Percentiles rank a stretch among this genome's conserved stretches.
These are phyloP conservation scores for Euura saliciscinereae DNA, from an alignment of 1,140 invertebrate species.

Conservation along the genomic window DNA sequence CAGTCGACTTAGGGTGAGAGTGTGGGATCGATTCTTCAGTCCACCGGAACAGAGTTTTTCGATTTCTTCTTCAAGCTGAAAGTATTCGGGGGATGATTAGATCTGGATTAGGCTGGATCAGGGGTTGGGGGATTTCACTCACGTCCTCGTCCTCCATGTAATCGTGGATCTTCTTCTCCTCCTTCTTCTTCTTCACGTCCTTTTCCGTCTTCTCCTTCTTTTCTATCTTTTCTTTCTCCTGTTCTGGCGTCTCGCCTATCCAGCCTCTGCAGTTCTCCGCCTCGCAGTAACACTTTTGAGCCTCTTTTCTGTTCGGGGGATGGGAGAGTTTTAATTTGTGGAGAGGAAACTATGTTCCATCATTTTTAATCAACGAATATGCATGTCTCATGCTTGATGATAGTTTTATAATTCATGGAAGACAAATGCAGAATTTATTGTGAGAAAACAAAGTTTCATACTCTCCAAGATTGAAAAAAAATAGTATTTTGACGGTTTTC, in stretches of 20 bases:
- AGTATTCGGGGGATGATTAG: constrained; percentile 43
- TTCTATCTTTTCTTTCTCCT: constrained; percentile 66
- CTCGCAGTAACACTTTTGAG: constrained; percentile 94
- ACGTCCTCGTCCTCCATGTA: constrained; percentile 74
- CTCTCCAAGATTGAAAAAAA: too few relatives aligned
- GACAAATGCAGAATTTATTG: too few relatives aligned
- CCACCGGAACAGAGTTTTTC: constrained; percentile 74
- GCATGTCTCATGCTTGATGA: too few relatives aligned
- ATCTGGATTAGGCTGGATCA: constrained; percentile 12
- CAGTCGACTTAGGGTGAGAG: constrained; percentile 83
- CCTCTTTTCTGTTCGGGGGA: constrained; percentile 74
- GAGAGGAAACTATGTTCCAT: constrained; percentile 1
- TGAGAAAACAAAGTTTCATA: too few relatives aligned
- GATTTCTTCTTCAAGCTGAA: constrained; percentile 80
- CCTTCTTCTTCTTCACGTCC: constrained; percentile 43
- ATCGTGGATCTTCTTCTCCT: constrained; percentile 57
- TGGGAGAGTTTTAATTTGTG: not conserved
- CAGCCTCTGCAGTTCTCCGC: constrained; percentile 87
- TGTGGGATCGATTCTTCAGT: constrained; percentile 87
- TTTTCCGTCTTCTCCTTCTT: constrained; percentile 59
- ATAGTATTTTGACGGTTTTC: too few relatives aligned
- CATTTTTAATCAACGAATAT: not conserved
- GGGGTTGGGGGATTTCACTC: constrained; percentile 40
- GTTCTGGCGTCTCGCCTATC: constrained; percentile 87
- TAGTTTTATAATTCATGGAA: too few relatives aligned